A percentile compares a stretch with the other conserved stretches of the same genome.
Evolutionary conservation across 2,888 invertebrate genomes (phyloP).

Genomic region (Sympetrum striolatum): DNA sequence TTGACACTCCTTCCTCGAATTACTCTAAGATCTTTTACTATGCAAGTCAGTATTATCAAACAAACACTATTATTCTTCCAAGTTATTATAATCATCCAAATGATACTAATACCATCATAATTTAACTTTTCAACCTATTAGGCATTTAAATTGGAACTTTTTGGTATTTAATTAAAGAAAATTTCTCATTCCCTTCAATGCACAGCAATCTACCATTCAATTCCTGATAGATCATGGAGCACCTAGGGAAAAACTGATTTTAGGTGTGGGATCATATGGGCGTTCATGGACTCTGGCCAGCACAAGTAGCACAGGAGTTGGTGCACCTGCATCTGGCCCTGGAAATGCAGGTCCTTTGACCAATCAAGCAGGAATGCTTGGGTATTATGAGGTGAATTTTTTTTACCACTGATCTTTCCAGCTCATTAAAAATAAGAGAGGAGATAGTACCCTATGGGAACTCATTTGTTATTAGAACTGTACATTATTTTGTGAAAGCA

Average conservation of each 20-base stretch:
- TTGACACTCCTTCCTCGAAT: no score
- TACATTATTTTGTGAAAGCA: no score
- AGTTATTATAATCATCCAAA: no score
- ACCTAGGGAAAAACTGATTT: slow-evolving; percentile 35
- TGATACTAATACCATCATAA: no score
- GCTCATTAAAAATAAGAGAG: no score
- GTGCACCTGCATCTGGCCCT: slow-evolving; percentile 40
- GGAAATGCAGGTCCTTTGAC: slow-evolving; percentile 39
- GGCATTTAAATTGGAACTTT: background rate
- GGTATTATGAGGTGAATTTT: slow-evolving; percentile 46
- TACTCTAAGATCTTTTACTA: no score
- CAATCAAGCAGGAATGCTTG: slow-evolving; percentile 37
- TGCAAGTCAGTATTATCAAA: no score
- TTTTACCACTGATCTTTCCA: no score
- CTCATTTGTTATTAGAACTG: no score
- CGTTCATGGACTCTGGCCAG: slow-evolving; percentile 32
- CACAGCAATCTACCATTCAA: slow-evolving; percentile 45
- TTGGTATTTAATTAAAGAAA: background rate
- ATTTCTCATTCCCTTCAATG: slow-evolving; percentile 46
- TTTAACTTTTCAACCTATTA: no score
- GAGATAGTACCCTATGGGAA: no score
- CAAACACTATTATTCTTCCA: no score
- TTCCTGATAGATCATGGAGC: slow-evolving; percentile 42
- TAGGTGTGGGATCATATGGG: slow-evolving; percentile 44
- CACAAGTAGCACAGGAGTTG: slow-evolving; percentile 6